Evolutionary conservation across 2,113 vertebrate genomes (phyloP), one percentile per base, ranked within the genome.

Genomic region (Thalassarche chlororhynchos): DNA sequence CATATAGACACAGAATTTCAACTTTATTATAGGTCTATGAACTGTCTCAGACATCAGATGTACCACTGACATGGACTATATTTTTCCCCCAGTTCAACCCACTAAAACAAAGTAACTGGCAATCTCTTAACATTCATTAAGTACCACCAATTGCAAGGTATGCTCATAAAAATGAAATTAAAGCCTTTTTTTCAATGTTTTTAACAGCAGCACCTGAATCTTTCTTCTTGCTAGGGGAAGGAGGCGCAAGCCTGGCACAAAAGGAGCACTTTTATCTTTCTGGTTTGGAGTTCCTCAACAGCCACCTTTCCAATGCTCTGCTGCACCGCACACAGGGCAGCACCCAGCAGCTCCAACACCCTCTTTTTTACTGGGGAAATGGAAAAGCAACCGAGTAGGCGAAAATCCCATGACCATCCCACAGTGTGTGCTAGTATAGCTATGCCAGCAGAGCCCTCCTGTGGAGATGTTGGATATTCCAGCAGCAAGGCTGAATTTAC

Each of bases 401-500:
- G 0, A 52, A 80, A 65, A 58, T 79, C 71, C 49, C 86, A 62
- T 2, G 5, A 64, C 75, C 75, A 69, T 54, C 79, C 54, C 34
- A 19, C 40, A 2, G 68, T 1, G 3, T 11, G 38, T 16, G 44
- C 78, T 42, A 14, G 6, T 18, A 90, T 14, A 84, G 86, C 86
- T 70, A 20, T n/a, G 93, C 58, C 86, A 81, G 94, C 96, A 96
- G 96, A 96, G 96, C 96, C 94, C 96, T 94, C 94, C 93, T 78
- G 86, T 94, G 96, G 96, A 95, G 84, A 95, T 15, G 17, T 68
- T 78, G 86, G 60, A 74, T 42, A 96, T 58, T 68, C 80, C 91
- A 92, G 89, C 47, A 94, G 55, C 60, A 54, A 42, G 2, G 46
- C 8, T 32, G 40, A 40, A 70, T 26, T 77, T 21, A 49, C 28